A percentile compares a stretch with the other conserved stretches of the same genome.
Evolutionary conservation across 2,797 vertebrate species (phyloP).

Genomic region (Graptemys geographica): DNA sequence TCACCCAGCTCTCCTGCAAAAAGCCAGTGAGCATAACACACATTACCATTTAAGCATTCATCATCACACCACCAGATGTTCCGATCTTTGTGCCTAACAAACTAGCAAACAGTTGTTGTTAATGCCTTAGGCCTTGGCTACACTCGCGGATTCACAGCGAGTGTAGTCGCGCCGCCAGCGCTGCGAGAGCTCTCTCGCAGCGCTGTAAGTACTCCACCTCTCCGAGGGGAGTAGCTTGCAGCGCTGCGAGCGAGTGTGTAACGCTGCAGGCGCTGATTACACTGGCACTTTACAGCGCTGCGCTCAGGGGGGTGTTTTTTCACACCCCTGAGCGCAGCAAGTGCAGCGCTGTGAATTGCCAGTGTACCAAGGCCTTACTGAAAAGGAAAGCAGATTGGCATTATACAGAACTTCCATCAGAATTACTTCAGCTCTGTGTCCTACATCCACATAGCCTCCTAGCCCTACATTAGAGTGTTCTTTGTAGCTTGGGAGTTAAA

Average conservation of each 20-base stretch:
- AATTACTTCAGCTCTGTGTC: not conserved
- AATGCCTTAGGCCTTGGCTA: not conserved
- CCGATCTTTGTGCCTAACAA: fast-evolving
- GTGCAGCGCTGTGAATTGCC: no score
- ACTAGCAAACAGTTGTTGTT: not conserved
- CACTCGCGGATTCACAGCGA: no score
- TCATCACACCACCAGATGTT: slow-evolving; percentile 2
- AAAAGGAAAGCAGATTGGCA: not conserved
- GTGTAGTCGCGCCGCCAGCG: no score
- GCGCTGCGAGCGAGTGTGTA: no score
- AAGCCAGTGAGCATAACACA: not conserved
- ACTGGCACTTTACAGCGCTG: no score
- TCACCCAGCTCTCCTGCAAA: not conserved
- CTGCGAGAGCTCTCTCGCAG: no score
- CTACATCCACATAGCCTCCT: not conserved
- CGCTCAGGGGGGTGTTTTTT: no score
- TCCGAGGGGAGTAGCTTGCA: no score
- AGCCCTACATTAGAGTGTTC: not conserved
- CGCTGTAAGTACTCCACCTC: no score
- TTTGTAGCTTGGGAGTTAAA: not conserved
- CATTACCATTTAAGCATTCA: not conserved
- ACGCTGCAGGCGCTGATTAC: no score
- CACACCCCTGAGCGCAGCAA: no score
- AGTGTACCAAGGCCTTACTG: not conserved
- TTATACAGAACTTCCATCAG: fast-evolving